Evolutionary conservation across 2,113 vertebrate genomes (phyloP), one percentile per base, ranked within the genome.

Genomic region (Anhinga rufa): DNA sequence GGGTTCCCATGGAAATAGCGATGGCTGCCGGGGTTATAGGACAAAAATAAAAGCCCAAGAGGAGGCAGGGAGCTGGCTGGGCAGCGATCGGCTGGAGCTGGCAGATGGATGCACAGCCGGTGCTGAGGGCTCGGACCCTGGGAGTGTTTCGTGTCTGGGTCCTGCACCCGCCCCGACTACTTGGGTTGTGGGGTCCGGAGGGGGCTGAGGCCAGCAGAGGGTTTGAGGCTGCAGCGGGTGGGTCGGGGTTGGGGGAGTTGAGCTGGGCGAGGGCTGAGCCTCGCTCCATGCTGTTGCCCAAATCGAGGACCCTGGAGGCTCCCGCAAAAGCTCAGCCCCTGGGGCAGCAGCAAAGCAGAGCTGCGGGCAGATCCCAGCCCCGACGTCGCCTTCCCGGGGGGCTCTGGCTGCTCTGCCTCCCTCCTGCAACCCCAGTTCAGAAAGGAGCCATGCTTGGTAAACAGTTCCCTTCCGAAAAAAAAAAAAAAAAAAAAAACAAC

Each of bases 181-280:
- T 90, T 44, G 0, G 4, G 28, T 26, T 6, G n/a, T 1, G 48
- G 57, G 32, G 22, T 49, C 20, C 0, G 0, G 58, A 40, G 49
- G 34, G 48, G 32, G 32, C 74, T 38, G 85, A 36, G 55, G 31
- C 40, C 29, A 22, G 64, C 0, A 0, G 49, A 42, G 55, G 46
- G 19, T 17, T 38, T 38, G 52, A 54, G 38, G 57, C 38, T 31
- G 51, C 1, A 5, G 17, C 6, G 51, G 14, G 38, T 29, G 14
- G 1, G 6, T 4, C 32, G 21, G 46, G 64, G 14, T 12, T 21
- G 65, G 21, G 24, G 36, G 7, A 13, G 4, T 0, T 52, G 60
- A 69, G 48, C 31, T 44, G 76, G 52, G 19, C 0, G 3, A 78
- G 42, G 42, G 32, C 19, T 52, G 86, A 77, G 68, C 40, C 77